Evolutionary conservation across 2,888 invertebrate species (phyloP).

Genomic region (Tribolium freemani): DNA sequence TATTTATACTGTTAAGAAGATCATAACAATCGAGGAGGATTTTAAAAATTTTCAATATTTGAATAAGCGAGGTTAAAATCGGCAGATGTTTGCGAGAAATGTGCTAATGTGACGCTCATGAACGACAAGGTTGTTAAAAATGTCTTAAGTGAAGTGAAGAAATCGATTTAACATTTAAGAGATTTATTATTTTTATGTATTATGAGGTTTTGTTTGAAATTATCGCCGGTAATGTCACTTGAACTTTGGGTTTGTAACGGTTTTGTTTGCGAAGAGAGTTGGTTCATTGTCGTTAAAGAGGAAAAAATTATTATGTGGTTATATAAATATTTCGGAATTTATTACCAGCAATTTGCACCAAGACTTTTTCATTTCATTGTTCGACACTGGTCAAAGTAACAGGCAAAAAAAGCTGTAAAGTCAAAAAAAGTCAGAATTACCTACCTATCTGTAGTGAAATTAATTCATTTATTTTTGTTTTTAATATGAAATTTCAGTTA

Average conservation of each 20-base stretch:
- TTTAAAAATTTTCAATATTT: no score
- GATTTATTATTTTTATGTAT: slow-evolving; percentile 8
- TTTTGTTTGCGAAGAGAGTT: not conserved
- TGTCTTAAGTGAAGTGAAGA: not conserved
- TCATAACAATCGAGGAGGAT: no score
- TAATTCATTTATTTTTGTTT: no score
- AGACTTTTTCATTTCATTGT: no score
- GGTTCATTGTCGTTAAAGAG: not conserved
- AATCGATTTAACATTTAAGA: slow-evolving; percentile 6
- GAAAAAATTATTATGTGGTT: not conserved
- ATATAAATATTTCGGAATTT: not conserved
- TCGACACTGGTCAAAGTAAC: no score
- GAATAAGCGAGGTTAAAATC: no score
- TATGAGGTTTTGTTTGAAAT: not conserved
- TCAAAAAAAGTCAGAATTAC: no score
- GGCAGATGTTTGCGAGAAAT: not conserved
- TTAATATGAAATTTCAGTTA: no score
- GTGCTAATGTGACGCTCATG: not conserved
- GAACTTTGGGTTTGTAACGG: not conserved
- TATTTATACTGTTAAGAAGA: no score
- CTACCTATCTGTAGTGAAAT: no score
- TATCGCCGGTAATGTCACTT: not conserved
- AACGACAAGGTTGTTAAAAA: slow-evolving; percentile 12
- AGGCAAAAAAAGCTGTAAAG: no score
- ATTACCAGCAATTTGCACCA: no score